Percentiles rank a stretch among this genome's conserved stretches.
Evolutionary conservation across 1,140 invertebrate genomes (phyloP).

Genomic region (Euwallacea similis): DNA sequence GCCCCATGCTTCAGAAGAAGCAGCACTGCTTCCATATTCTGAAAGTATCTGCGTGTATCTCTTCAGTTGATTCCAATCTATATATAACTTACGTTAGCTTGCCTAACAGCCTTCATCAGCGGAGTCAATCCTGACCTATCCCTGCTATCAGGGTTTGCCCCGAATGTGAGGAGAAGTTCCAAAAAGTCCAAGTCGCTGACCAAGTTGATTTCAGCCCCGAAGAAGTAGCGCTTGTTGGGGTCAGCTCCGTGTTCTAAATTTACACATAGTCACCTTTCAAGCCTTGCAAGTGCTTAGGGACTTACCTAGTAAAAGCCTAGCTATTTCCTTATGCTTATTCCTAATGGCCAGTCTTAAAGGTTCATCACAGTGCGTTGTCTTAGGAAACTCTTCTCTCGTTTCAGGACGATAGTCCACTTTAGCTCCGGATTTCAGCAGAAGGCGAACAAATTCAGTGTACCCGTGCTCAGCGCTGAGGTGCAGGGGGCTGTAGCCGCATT

Average conservation of each 20-base stretch:
- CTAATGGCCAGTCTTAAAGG: slow-evolving; percentile 80
- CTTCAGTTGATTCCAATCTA: slow-evolving; percentile 5
- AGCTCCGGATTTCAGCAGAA: slow-evolving; percentile 78
- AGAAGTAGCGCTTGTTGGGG: slow-evolving; percentile 82
- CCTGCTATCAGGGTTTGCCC: slow-evolving; percentile 82
- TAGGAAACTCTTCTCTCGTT: slow-evolving; percentile 67
- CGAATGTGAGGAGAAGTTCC: slow-evolving; percentile 79
- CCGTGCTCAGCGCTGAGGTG: slow-evolving; percentile 87
- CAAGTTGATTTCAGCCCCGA: slow-evolving; percentile 87
- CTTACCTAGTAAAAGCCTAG: slow-evolving; percentile 59
- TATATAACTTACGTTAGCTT: slow-evolving; percentile 64
- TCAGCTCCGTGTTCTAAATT: slow-evolving; percentile 67
- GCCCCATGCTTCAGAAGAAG: slow-evolving; percentile 77
- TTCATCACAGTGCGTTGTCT: slow-evolving; percentile 77
- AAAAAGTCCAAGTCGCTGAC: slow-evolving; percentile 81
- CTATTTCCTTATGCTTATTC: slow-evolving; percentile 82
- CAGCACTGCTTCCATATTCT: slow-evolving; percentile 77
- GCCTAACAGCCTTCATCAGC: slow-evolving; percentile 82
- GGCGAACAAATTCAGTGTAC: slow-evolving; percentile 70
- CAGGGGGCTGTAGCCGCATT: slow-evolving; percentile 87
- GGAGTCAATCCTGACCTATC: slow-evolving; percentile 83
- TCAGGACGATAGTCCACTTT: slow-evolving; percentile 76
- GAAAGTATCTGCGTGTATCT: slow-evolving; percentile 9
- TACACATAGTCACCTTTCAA: not conserved
- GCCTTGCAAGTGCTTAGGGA: not conserved